These are phyloP conservation scores for Xylophagus ater DNA, from an alignment of 2,888 invertebrate species.

Conservation along the genomic window DNA sequence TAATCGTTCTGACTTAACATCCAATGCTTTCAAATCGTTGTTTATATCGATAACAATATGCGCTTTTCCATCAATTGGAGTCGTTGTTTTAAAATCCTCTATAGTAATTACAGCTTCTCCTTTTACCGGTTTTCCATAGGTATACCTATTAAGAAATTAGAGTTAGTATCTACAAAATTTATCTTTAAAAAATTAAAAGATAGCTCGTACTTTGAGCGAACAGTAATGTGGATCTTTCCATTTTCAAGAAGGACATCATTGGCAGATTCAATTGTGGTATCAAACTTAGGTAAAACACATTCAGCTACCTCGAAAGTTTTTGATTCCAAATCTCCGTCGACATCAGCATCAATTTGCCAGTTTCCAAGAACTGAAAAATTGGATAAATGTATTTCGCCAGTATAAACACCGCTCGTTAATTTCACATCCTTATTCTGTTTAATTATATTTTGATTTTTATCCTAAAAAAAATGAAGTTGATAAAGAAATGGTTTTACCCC, in stretches of 20 bases:
- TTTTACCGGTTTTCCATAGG: conserved; percentile 74
- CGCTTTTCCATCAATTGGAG: conserved; percentile 51
- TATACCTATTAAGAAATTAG: conserved; percentile 47
- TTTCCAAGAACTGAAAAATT: background rate
- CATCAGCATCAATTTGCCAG: background rate
- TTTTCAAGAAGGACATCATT: too few relatives aligned
- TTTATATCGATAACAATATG: conserved; percentile 67
- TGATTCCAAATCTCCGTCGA: background rate
- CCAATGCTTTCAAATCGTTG: conserved; percentile 33
- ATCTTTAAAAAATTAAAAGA: background rate
- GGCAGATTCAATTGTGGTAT: conserved; percentile 68
- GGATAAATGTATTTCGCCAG: background rate
- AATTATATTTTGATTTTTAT: background rate
- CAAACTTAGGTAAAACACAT: conserved; percentile 80
- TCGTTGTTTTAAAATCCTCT: conserved; percentile 62
- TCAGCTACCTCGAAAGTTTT: conserved; percentile 56
- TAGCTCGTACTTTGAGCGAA: conserved; percentile 68
- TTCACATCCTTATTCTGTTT: background rate
- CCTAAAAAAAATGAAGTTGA: background rate
- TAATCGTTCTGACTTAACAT: conserved; percentile 48
- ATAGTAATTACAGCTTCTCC: conserved; percentile 75
- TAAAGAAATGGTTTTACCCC: background rate
- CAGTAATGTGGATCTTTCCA: too few relatives aligned
- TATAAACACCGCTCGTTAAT: background rate
- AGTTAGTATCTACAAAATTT: background rate